Percentiles rank a stretch among this genome's conserved stretches.
phyloP scores from a whole-genome alignment of 2,888 invertebrate genomes.

The Druceiella hillmani region DNA sequence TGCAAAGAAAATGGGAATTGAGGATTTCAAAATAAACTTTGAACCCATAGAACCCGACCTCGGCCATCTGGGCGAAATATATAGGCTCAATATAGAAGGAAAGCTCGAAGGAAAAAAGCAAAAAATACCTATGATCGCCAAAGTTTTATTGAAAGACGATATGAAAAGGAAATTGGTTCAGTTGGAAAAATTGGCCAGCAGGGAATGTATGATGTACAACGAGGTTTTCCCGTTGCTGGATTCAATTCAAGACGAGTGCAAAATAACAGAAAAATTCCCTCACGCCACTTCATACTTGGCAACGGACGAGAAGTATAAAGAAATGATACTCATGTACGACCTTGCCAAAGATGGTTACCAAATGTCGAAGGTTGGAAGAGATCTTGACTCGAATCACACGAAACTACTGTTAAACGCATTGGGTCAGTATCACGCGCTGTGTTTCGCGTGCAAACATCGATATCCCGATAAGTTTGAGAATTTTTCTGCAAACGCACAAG shows the following conservation, averaged over 20 bases:
- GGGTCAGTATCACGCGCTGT: background rate
- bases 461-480: background rate
- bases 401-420: background rate
- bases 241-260: background rate
- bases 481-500: background rate
- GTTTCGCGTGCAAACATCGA: background rate
- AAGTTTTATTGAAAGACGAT: background rate
- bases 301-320: background rate
- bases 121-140: background rate
- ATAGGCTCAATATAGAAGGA: background rate
- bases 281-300: background rate
- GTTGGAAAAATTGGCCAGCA: background rate
- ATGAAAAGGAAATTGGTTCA: background rate
- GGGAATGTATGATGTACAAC: background rate
- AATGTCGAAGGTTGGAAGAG: background rate
- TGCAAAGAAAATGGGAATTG: background rate
- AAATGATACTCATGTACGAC: conserved; percentile 1
- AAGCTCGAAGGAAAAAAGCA: background rate
- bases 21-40: background rate
- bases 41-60: background rate
- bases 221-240: background rate
- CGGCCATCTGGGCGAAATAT: background rate
- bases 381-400: background rate
- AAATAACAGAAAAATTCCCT: no score
- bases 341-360: background rate